Percentiles rank a stretch among this genome's conserved stretches.
phyloP scores from a whole-genome alignment of 2,888 invertebrate genomes.

The Apoda limacodes region DNA sequence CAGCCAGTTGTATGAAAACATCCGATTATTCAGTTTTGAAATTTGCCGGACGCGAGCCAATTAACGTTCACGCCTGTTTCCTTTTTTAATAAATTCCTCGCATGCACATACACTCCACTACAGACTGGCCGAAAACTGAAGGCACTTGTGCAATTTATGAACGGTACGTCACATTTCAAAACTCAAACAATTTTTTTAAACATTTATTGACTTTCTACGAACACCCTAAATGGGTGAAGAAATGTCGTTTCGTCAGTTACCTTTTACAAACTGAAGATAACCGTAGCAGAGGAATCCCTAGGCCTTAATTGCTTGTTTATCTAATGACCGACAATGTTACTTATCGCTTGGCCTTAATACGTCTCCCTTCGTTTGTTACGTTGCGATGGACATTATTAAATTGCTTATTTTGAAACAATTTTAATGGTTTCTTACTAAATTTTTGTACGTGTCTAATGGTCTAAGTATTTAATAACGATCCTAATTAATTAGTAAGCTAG shows the following conservation, averaged over 20 bases:
- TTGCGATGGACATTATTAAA: too few relatives aligned
- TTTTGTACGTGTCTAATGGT: too few relatives aligned
- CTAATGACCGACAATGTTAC: constrained; percentile 36
- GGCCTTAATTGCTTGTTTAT: constrained; percentile 54
- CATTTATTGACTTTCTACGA: too few relatives aligned
- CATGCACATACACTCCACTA: too few relatives aligned
- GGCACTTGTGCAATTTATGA: constrained; percentile 20
- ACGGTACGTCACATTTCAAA: too few relatives aligned
- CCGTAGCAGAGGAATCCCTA: constrained; percentile 27
- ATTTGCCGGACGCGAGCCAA: constrained; percentile 47
- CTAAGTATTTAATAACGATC: too few relatives aligned
- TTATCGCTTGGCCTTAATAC: constrained; percentile 50
- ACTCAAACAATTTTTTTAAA: too few relatives aligned
- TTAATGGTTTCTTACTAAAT: too few relatives aligned
- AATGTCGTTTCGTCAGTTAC: too few relatives aligned
- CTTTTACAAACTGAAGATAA: constrained; percentile 23
- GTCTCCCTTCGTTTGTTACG: constrained; percentile 20
- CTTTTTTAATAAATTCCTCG: constrained; percentile 20
- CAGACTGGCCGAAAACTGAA: constrained; percentile 18
- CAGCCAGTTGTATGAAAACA: constrained; percentile 29
- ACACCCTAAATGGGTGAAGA: too few relatives aligned
- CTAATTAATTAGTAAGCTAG: too few relatives aligned
- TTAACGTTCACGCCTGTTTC: constrained; percentile 28
- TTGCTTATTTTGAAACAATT: too few relatives aligned
- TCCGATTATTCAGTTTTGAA: constrained; percentile 38